Evolutionary conservation across 2,888 invertebrate species (phyloP), one percentile per base, ranked within the genome.

Genomic region (Tiliacea citrago): DNA sequence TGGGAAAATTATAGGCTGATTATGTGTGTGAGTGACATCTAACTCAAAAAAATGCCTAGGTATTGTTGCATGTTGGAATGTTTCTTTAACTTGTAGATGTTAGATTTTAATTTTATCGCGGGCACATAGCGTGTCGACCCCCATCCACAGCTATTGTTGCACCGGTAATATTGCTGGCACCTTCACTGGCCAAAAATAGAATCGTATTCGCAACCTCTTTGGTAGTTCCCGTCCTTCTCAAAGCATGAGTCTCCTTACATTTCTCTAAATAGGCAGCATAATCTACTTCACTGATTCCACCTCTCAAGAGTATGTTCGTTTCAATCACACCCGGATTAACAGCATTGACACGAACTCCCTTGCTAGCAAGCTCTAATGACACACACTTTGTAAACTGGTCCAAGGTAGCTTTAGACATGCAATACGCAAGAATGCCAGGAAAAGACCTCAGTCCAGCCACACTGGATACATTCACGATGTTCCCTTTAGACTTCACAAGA

Each of bases 351-450:
- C 99, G 96, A 0, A 99, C 98, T 83, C 97, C 97, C 90, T 98
- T 98, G 0, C 96, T 84, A 58, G 97, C 98, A 73, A 98, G 93
- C 88, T 98, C 99, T 57, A 99, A 93, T 7, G 99, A 98, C 12
- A 97, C 96, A 91, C 98, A 99, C 90, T 97, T 97, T 0, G 99
- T 99, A 85, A 99, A 97, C 90, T 99, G 99, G 94, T 99, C 99
- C 9, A 99, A 92, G 4, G 99, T 98, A 51, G 98, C 97, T 95
- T 99, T 99, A 16, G 98, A 98, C 95, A 99, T 97, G 86, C 97
- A 97, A 92, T 99, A 99, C 0, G 98, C 97, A 68, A 99, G 92
- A 9, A 98, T 97, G 57, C 98, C 98, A 0, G 98, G 97, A 90
- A 99, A 99, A 78, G 99, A 97, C 89, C 98, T 96, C 16, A 98